phyloP scores from a whole-genome alignment of 2,888 invertebrate genomes.

The Tetanocera ferruginea region DNA sequence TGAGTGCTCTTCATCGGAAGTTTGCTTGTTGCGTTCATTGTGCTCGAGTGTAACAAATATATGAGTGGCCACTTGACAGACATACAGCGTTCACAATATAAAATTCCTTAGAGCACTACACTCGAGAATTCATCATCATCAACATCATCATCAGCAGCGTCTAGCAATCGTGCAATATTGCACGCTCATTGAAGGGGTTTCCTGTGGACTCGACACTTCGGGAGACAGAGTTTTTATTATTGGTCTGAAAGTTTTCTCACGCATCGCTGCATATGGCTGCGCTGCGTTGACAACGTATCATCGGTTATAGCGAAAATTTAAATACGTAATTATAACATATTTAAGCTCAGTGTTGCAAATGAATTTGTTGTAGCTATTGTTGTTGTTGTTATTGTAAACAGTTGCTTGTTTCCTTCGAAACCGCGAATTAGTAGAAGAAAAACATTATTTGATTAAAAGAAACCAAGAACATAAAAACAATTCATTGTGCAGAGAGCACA shows the following conservation, averaged over 20 bases:
- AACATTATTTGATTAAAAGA: background rate
- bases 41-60: constrained; percentile 60
- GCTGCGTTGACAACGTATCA: background rate
- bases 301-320: background rate
- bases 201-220: constrained; percentile 35
- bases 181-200: constrained; percentile 32
- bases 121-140: constrained; percentile 26
- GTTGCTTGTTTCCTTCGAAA: background rate
- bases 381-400: constrained; percentile 2
- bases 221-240: constrained; percentile 19
- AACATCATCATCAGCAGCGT: background rate
- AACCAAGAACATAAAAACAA: background rate
- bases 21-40: constrained; percentile 29
- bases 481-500: background rate
- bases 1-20: constrained; percentile 33
- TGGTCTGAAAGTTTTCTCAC: constrained; percentile 14
- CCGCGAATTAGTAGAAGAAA: constrained; percentile 11
- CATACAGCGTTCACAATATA: constrained; percentile 45
- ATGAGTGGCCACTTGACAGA: constrained; percentile 63
- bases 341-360: background rate
- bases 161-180: constrained; percentile 14
- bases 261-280: constrained; percentile 20
- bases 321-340: constrained; percentile 33
- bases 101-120: constrained; percentile 11
- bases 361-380: constrained; percentile 4